phyloP scores from a whole-genome alignment of 53 echinoderm and acorn worm genomes.

The Glandiceps talaboti region DNA sequence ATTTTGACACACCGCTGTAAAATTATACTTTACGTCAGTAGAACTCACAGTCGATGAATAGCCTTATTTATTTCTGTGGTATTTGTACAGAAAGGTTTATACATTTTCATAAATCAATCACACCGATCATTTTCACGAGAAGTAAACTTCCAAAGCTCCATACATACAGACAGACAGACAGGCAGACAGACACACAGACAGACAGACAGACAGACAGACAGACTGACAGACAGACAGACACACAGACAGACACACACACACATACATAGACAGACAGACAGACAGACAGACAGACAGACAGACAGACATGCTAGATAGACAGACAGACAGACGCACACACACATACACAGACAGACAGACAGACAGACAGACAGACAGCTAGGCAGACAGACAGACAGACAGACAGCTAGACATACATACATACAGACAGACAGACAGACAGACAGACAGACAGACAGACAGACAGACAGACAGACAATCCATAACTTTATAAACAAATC shows the following conservation, averaged over 20 bases:
- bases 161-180: neutral
- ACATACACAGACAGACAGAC: neutral
- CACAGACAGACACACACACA: neutral
- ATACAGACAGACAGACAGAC: neutral
- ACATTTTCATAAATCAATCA: too few relatives aligned
- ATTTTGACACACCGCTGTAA: too few relatives aligned
- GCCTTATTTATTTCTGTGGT: too few relatives aligned
- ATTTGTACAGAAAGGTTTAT: too few relatives aligned
- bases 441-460: neutral
- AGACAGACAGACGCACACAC: neutral
- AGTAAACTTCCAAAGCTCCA: neutral
- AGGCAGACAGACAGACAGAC: neutral
- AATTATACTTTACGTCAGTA: too few relatives aligned
- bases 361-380: neutral
- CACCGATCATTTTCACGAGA: neutral
- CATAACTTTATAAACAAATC: neutral
- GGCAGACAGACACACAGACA: neutral
- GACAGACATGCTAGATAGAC: neutral
- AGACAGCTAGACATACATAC: neutral
- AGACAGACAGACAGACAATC: neutral
- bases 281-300: constrained; percentile 1
- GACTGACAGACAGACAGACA: neutral
- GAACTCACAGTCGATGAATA: too few relatives aligned
- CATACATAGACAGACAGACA: neutral
- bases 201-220: neutral